Percentiles rank a stretch among this genome's conserved stretches.
Conservation (phyloP, 2,888 invertebrate genomes). For the Melieria crassipennis region DNA sequence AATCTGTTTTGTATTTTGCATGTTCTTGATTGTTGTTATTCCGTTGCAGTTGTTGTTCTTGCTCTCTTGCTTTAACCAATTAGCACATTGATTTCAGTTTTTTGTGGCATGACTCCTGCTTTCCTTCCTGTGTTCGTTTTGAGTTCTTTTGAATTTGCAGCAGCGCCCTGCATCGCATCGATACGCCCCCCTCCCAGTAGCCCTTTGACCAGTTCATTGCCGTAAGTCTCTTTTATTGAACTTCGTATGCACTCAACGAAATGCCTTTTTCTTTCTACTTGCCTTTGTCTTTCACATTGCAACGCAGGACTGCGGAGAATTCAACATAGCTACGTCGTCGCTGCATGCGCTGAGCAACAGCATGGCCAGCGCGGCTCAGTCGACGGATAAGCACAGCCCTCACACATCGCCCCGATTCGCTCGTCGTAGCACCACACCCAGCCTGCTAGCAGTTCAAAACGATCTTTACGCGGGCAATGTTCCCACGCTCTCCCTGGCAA, state of each 20-base stretch:
- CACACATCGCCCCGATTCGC: conserved; percentile 70
- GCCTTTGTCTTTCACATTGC: conserved; percentile 22
- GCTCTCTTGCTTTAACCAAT: too few species aligned
- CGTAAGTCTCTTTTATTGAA: not conserved
- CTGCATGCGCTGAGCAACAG: conserved; percentile 69
- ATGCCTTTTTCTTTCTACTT: conserved; percentile 20
- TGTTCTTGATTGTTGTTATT: too few species aligned
- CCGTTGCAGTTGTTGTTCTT: too few species aligned
- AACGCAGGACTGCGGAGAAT: conserved; percentile 69
- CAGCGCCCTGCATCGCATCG: conserved; percentile 11
- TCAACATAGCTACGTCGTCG: conserved; percentile 73
- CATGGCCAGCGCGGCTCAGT: conserved; percentile 52
- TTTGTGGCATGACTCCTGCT: too few species aligned
- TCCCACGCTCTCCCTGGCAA: conserved; percentile 54
- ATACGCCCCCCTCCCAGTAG: conserved; percentile 4
- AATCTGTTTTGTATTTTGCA: too few species aligned
- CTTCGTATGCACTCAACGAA: conserved; percentile 17
- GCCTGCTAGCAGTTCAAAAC: conserved; percentile 64
- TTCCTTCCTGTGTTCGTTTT: too few species aligned
- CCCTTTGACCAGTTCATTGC: too few species aligned
- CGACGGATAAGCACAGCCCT: conserved; percentile 68
- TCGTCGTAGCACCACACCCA: conserved; percentile 64
- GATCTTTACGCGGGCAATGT: conserved; percentile 61
- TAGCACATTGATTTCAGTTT: too few species aligned
- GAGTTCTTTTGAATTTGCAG: too few species aligned